Evolutionary conservation across 2,888 invertebrate species (phyloP).

Genomic region (Caenorhabditis afra): DNA sequence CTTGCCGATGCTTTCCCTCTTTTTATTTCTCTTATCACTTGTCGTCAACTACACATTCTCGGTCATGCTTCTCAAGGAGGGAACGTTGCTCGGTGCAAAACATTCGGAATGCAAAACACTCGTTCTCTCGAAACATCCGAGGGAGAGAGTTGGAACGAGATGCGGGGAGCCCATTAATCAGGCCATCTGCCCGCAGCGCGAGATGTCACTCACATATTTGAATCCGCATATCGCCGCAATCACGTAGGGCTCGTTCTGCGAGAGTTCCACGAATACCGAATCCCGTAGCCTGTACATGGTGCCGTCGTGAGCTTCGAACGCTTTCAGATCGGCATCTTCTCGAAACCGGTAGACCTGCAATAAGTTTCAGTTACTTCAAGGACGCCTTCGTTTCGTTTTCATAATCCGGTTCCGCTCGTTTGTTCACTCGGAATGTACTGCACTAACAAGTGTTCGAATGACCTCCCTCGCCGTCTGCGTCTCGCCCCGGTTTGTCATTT

Average conservation of each 20-base stretch:
- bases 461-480: conserved; percentile 17
- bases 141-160: neutral
- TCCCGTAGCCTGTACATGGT: conserved; percentile 71
- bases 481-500: conserved; percentile 11
- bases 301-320: conserved; percentile 75
- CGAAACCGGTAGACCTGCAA: conserved; percentile 72
- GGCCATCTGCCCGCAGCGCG: conserved; percentile 49
- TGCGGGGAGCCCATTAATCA: conserved; percentile 8
- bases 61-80: too few species aligned
- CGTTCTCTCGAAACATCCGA: conserved; percentile 4
- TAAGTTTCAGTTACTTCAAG: conserved; percentile 4
- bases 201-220: conserved; percentile 72
- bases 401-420: neutral
- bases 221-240: conserved; percentile 71
- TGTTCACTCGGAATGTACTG: conserved; percentile 2
- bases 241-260: conserved; percentile 70
- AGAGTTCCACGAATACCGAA: conserved; percentile 72
- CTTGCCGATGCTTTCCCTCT: neutral
- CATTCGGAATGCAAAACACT: too few species aligned
- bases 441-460: conserved; percentile 20
- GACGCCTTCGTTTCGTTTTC: neutral
- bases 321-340: conserved; percentile 70
- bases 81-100: too few species aligned
- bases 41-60: too few species aligned
- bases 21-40: conserved; percentile 2